phyloP scores from a whole-genome alignment of 1,140 invertebrate genomes.

The Elysia chlorotica region DNA sequence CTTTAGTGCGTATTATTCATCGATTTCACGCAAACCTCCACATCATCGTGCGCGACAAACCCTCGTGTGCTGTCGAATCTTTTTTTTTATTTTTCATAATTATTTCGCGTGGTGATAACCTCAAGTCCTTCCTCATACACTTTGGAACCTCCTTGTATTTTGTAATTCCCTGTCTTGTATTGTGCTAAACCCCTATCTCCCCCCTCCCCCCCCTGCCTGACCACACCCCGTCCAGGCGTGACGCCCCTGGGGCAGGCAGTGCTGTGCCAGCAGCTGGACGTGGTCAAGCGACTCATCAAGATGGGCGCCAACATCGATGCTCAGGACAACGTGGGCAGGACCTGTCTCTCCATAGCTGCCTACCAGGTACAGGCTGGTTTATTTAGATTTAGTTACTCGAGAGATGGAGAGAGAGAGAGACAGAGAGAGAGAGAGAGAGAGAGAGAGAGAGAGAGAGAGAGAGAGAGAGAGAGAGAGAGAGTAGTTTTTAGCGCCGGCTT shows the following conservation, averaged over 20 bases:
- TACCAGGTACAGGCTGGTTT: slow-evolving; percentile 43
- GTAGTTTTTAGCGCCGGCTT: too few relatives aligned
- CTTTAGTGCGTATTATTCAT: neutral
- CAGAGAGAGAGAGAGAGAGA: too few relatives aligned
- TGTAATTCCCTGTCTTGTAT: neutral
- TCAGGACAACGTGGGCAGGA: slow-evolving; percentile 46
- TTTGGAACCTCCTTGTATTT: too few relatives aligned
- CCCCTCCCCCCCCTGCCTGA: neutral
- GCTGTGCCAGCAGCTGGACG: slow-evolving; percentile 34
- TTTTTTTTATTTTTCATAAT: neutral
- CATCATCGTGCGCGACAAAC: neutral
- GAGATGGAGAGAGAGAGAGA: too few relatives aligned
- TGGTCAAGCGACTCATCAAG: slow-evolving; percentile 48
- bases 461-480: too few relatives aligned
- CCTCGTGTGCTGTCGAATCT: neutral
- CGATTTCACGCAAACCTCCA: neutral
- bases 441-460: too few relatives aligned
- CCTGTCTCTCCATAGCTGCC: slow-evolving; percentile 44
- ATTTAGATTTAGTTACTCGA: neutral
- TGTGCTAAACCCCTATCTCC: neutral
- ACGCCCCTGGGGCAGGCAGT: slow-evolving; percentile 48
- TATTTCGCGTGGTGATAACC: too few relatives aligned
- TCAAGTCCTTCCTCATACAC: too few relatives aligned
- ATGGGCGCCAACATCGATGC: slow-evolving; percentile 52
- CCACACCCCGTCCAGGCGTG: slow-evolving; percentile 32